These are phyloP conservation scores for Paralichthys olivaceus DNA, from an alignment of 2,113 vertebrate species.

Conservation along the genomic window DNA sequence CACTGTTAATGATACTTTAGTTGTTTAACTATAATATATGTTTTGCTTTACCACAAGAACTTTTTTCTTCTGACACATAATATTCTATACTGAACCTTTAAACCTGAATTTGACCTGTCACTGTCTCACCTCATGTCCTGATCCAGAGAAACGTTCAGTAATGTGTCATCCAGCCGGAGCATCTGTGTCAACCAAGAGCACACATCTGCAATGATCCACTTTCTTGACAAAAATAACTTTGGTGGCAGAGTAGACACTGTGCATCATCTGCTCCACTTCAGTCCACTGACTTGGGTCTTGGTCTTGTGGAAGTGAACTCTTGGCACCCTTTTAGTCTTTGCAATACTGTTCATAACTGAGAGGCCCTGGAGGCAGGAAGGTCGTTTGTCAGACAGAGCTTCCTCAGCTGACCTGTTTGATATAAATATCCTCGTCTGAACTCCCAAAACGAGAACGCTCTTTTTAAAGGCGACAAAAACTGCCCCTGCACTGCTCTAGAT, in stretches of 20 bases:
- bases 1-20: too few species aligned
- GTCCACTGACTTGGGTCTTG: not conserved
- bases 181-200: not conserved
- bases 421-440: slow-evolving; percentile 81
- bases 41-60: too few species aligned
- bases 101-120: not conserved
- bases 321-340: slow-evolving; percentile 15
- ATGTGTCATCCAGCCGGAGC: not conserved
- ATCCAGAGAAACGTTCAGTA: not conserved
- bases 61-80: too few species aligned
- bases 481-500: slow-evolving; percentile 78
- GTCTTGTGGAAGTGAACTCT: slow-evolving; percentile 52
- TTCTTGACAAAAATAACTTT: slow-evolving; percentile 37
- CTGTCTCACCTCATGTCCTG: not conserved
- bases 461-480: slow-evolving; percentile 75
- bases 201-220: slow-evolving; percentile 41
- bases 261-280: slow-evolving; percentile 25
- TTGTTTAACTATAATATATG: too few species aligned
- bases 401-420: slow-evolving; percentile 80
- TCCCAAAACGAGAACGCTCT: slow-evolving; percentile 74
- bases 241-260: not conserved
- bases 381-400: slow-evolving; percentile 65
- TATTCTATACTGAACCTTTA: not conserved
- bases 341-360: slow-evolving; percentile 4
- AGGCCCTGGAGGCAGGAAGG: slow-evolving; percentile 54